Evolutionary conservation across 2,888 invertebrate genomes (phyloP), one percentile per base, ranked within the genome.

Genomic region (Theretra japonica): DNA sequence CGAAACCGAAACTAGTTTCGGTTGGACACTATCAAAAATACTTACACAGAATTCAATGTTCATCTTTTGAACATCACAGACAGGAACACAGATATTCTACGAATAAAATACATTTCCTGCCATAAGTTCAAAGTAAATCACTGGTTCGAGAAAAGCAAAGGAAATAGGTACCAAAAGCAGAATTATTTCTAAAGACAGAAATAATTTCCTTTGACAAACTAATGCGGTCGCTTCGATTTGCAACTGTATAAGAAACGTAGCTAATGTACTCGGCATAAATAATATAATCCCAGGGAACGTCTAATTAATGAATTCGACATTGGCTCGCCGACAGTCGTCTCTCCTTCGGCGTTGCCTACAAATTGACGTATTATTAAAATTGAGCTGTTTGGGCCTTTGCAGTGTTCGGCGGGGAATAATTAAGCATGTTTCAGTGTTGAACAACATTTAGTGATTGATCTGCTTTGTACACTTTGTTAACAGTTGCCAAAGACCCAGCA

Each of bases 331-430:
- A 8, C 60, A 65, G 65, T 23, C 65, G 41, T n/a, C 23, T 48
- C 65, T 48, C 41, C 41, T 21, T n/a, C 53, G 68, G 72, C 71
- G 77, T 72, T 77, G 84, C 80, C 78, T 83, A 82, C 76, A 79
- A 81, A 83, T 83, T 83, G 83, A 81, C 80, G 80, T 80, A 83
- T 83, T 83, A 83, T 82, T 83, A 74, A 82, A 83, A 83, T 81
- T 71, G 74, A 72, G 73, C 74, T 73, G 74, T 79, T 78, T 73
- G 73, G 71, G 59, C 73, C 75, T 69, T 73, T 68, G 56, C 73
- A 17, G 76, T 75, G 76, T 78, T 76, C 72, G 25, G 53, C 74
- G 68, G 72, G 75, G 33, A 76, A 75, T 76, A 75, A 79, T 76
- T 78, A 65, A 65, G 48, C 21, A 65, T 48, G 48, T 48, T 41